A percentile compares a stretch with the other conserved stretches of the same genome.
These are phyloP conservation scores for Trichoplusia ni DNA, from an alignment of 1,140 invertebrate genomes.

Conservation along the genomic window DNA sequence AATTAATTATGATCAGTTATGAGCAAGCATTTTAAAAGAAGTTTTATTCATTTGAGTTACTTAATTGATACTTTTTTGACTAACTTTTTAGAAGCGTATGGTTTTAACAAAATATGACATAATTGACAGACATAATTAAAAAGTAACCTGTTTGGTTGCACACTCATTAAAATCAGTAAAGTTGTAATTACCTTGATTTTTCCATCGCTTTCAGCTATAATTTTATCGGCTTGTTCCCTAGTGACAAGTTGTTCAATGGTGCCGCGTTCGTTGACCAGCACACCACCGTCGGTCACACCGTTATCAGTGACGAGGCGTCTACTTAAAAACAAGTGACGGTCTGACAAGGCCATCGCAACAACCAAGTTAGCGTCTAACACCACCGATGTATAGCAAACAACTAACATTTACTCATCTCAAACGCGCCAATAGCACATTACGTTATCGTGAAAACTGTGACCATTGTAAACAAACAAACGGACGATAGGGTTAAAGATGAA, in stretches of 20 bases:
- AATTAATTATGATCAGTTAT: too few relatives aligned
- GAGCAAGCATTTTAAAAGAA: too few relatives aligned
- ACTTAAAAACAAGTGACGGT: conserved; percentile 68
- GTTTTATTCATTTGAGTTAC: too few relatives aligned
- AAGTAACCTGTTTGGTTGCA: too few relatives aligned
- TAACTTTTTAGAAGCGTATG: too few relatives aligned
- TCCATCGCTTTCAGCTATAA: conserved; percentile 72
- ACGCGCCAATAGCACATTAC: conserved; percentile 8
- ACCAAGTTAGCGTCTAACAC: conserved; percentile 35
- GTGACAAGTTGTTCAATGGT: conserved; percentile 66
- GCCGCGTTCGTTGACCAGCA: conserved; percentile 66
- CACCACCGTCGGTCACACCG: conserved; percentile 62
- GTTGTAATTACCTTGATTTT: conserved; percentile 64
- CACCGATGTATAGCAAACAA: conserved; percentile 10
- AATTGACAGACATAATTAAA: too few relatives aligned
- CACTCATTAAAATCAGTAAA: neutral
- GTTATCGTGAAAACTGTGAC: conserved; percentile 33
- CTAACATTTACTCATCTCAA: conserved; percentile 34
- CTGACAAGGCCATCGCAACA: conserved; percentile 48
- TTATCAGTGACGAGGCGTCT: conserved; percentile 66
- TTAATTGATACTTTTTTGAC: too few relatives aligned
- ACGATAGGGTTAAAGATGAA: conserved; percentile 32
- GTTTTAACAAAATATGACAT: too few relatives aligned
- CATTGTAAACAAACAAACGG: conserved; percentile 41
- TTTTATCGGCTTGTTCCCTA: conserved; percentile 66